A percentile compares a stretch with the other conserved stretches of the same genome.
phyloP scores from a whole-genome alignment of 2,888 invertebrate genomes.

The Plagodis pulveraria region DNA sequence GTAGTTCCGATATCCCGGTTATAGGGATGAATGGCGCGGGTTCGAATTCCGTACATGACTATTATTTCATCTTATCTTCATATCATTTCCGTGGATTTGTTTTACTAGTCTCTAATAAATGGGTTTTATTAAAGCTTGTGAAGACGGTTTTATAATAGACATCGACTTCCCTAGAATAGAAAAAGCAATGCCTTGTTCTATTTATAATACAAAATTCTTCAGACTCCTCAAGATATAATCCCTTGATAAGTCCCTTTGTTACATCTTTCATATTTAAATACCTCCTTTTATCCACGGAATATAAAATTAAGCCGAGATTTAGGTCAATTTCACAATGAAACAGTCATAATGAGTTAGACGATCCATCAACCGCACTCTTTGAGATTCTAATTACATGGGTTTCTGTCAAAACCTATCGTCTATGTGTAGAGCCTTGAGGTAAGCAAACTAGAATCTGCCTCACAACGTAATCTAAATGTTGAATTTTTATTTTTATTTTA shows the following conservation, averaged over 20 bases:
- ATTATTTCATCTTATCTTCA: no score
- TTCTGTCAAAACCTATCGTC: not conserved
- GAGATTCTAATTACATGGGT: not conserved
- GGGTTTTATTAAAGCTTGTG: no score
- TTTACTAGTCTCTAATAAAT: no score
- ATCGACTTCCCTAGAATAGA: not conserved
- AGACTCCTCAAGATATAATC: not conserved
- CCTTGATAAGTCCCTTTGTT: slow-evolving; percentile 10
- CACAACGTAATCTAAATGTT: no score
- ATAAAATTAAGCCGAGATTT: not conserved
- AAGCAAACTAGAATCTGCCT: no score
- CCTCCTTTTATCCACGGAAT: not conserved
- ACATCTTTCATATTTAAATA: slow-evolving; percentile 15
- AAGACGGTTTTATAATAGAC: no score
- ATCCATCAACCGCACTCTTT: slow-evolving; percentile 8
- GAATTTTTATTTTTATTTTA: no score
- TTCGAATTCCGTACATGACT: no score
- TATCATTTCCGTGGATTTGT: no score
- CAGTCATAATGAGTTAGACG: slow-evolving; percentile 6
- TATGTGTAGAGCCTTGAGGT: no score
- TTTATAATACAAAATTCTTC: not conserved
- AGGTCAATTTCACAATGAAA: slow-evolving; percentile 3
- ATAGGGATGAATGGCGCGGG: no score
- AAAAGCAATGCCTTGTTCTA: not conserved
- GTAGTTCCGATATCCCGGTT: no score